These are phyloP conservation scores for Drosophila cognata DNA, from an alignment of 2,888 invertebrate genomes.

Conservation along the genomic window DNA sequence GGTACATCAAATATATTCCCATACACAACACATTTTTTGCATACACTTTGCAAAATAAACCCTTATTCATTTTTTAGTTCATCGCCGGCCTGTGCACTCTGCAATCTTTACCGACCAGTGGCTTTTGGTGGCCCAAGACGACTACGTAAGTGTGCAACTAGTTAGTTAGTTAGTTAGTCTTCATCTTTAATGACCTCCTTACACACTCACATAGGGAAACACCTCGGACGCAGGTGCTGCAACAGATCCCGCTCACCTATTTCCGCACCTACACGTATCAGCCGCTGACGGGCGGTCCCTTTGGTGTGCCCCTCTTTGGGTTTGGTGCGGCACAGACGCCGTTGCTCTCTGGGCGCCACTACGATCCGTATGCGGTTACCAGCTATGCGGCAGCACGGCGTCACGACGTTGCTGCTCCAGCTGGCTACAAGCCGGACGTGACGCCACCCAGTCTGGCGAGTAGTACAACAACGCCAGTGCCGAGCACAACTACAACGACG, in stretches of 20 bases:
- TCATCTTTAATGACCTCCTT: neutral
- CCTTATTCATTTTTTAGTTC: conserved; percentile 40
- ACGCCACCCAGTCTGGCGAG: conserved; percentile 51
- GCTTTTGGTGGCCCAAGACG: conserved; percentile 79
- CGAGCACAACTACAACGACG: conserved; percentile 41
- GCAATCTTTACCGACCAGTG: conserved; percentile 32
- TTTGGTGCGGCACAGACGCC: conserved; percentile 75
- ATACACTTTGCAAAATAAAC: neutral
- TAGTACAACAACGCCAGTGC: conserved; percentile 36
- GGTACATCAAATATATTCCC: neutral
- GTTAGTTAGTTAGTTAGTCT: neutral
- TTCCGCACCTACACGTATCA: conserved; percentile 84
- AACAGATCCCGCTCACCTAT: conserved; percentile 83
- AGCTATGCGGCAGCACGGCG: conserved; percentile 65
- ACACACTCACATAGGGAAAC: conserved; percentile 57
- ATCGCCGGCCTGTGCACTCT: conserved; percentile 27
- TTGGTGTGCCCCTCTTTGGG: conserved; percentile 76
- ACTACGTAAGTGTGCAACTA: conserved; percentile 72
- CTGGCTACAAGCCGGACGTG: conserved; percentile 45
- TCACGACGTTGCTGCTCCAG: conserved; percentile 38
- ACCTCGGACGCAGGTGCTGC: conserved; percentile 67
- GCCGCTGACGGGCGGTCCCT: conserved; percentile 75
- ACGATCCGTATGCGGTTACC: conserved; percentile 69
- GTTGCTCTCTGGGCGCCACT: conserved; percentile 64
- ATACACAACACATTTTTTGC: neutral